Conservation (phyloP, 2,888 invertebrate genomes). For the Lasius fuliginosus region DNA sequence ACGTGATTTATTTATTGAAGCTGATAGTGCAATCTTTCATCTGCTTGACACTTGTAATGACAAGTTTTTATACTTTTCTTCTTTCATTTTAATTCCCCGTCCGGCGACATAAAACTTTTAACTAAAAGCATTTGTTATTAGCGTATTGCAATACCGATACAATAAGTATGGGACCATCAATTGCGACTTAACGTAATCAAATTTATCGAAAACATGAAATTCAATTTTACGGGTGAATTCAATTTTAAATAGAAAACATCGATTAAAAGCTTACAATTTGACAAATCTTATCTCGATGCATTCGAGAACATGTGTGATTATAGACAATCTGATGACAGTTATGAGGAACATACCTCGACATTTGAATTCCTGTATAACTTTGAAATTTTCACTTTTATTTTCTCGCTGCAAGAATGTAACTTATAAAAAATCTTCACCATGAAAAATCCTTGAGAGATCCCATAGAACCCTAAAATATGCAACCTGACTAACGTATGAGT, state of each 20-base stretch:
- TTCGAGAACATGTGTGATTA: background rate
- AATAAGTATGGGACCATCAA: conserved; percentile 1
- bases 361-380: background rate
- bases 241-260: conserved; percentile 61
- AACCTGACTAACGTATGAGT: conserved; percentile 77
- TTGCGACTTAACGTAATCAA: background rate
- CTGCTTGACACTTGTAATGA: background rate
- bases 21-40: background rate
- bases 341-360: background rate
- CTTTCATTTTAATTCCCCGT: background rate
- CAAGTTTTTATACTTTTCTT: background rate
- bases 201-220: conserved; percentile 69
- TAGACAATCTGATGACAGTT: background rate
- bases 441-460: background rate
- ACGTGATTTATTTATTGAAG: background rate
- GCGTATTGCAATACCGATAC: background rate
- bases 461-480: conserved; percentile 72
- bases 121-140: background rate
- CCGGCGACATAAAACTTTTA: background rate
- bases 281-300: conserved; percentile 63
- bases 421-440: background rate
- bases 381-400: background rate
- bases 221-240: conserved; percentile 65
- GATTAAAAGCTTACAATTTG: conserved; percentile 63
- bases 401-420: background rate